Evolutionary conservation across 2,888 invertebrate species (phyloP).

Genomic region (Cancer borealis): DNA sequence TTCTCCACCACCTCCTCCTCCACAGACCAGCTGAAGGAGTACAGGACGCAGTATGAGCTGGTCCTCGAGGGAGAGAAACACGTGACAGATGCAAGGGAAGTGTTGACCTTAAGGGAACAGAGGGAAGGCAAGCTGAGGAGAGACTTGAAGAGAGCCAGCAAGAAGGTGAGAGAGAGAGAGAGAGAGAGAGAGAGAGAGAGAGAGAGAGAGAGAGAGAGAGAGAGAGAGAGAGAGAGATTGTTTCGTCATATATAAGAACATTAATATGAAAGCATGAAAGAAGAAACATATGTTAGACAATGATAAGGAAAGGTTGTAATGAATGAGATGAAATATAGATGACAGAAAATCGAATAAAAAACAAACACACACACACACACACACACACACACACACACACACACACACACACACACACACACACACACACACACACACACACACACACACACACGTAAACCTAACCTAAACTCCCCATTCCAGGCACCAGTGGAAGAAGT

Average conservation of each 20-base stretch:
- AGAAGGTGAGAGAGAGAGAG: constrained; percentile 78
- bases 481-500: constrained; percentile 80
- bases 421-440: too few relatives aligned
- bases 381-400: too few relatives aligned
- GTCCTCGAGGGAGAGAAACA: constrained; percentile 82
- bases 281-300: background rate
- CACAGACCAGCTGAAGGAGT: constrained; percentile 81
- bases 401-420: too few relatives aligned
- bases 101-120: constrained; percentile 80
- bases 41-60: constrained; percentile 81
- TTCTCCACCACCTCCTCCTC: background rate
- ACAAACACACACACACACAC: background rate
- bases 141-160: constrained; percentile 81
- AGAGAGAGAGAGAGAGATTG: background rate
- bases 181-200: constrained; percentile 24
- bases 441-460: background rate
- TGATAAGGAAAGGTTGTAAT: background rate
- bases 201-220: constrained; percentile 11
- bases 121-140: constrained; percentile 81
- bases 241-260: background rate
- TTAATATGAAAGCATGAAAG: background rate
- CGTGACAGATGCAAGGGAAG: constrained; percentile 81
- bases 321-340: too few relatives aligned
- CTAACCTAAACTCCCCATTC: too few relatives aligned
- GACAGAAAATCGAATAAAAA: too few relatives aligned